A percentile compares a stretch with the other conserved stretches of the same genome.
These are phyloP conservation scores for Octodonta nipae DNA, from an alignment of 2,888 invertebrate genomes.

Conservation along the genomic window DNA sequence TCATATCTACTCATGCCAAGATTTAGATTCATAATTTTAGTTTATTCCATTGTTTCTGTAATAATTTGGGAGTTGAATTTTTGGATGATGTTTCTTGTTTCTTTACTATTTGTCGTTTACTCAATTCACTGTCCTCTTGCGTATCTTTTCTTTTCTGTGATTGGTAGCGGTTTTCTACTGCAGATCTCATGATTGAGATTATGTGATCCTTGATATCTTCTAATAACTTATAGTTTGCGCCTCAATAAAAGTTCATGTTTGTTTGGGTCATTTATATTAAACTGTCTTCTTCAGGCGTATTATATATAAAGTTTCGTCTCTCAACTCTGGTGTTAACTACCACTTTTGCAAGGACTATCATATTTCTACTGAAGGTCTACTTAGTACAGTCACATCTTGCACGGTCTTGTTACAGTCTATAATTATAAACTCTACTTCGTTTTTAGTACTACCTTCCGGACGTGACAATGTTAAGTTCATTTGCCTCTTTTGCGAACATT, in stretches of 20 bases:
- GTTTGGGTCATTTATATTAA: background rate
- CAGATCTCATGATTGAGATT: background rate
- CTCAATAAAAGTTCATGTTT: background rate
- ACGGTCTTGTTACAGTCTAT: background rate
- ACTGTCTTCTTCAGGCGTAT: background rate
- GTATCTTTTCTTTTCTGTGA: constrained; percentile 1
- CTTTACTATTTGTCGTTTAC: background rate
- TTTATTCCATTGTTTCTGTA: background rate
- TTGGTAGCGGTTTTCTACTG: background rate
- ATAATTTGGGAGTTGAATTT: constrained; percentile 1
- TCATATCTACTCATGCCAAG: background rate
- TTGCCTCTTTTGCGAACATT: too few species aligned
- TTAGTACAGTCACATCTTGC: background rate
- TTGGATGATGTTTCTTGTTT: background rate
- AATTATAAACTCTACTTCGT: background rate
- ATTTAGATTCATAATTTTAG: background rate
- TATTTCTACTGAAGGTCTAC: background rate
- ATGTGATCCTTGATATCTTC: background rate
- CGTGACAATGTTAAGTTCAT: too few species aligned
- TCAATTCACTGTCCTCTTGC: background rate
- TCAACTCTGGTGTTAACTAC: background rate
- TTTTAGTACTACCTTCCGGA: background rate
- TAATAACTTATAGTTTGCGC: background rate
- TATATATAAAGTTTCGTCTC: background rate
- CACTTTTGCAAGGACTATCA: background rate